Evolutionary conservation across 2,797 vertebrate genomes (phyloP), one percentile per base, ranked within the genome.

Genomic region (Mycteria americana): DNA sequence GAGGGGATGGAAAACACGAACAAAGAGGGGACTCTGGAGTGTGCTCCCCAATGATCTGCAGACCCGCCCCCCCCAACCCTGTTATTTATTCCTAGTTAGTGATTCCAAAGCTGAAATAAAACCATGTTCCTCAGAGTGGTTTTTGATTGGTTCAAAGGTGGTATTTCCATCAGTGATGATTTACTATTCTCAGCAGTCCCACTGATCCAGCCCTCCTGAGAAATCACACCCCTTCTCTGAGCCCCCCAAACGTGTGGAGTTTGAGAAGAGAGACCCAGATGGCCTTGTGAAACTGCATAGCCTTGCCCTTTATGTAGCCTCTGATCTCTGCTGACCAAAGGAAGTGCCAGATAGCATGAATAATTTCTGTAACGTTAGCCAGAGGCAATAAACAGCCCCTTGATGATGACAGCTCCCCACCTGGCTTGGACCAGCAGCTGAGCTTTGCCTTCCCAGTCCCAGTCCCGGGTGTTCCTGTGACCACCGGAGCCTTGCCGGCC

Each of bases 91-190:
- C 41, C 63, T 84, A n/a, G 10, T 4, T 62, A 59, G 30, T 27
- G 48, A 87, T 74, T 87, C 64, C 56, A 82, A 46, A 87, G 51
- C 70, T 63, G 90, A 78, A 79, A 76, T 65, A 73, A 86, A 90
- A 72, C 8, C 31, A 3, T 12, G 11, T 31, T 92, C 33, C 51
- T 79, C 43, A 12, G 45, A 59, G 83, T 18, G 59, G 8, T 15
- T 89, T 92, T 64, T 5, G 4, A 21, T 69, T 68, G 37, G 37
- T 80, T 92, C 63, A 67, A n/a, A 87, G 82, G 72, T 33, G 35
- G 12, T 37, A 27, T 62, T 89, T 62, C 48, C 50, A 37, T 41
- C 25, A 60, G 43, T 10, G 43, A 35, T 39, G 50, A 75, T 78
- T 80, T 84, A 39, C 39, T 60, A 1, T 50, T 92, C 68, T 48